phyloP scores from a whole-genome alignment of 2,113 vertebrate genomes.

The Aspidoscelis tigris region DNA sequence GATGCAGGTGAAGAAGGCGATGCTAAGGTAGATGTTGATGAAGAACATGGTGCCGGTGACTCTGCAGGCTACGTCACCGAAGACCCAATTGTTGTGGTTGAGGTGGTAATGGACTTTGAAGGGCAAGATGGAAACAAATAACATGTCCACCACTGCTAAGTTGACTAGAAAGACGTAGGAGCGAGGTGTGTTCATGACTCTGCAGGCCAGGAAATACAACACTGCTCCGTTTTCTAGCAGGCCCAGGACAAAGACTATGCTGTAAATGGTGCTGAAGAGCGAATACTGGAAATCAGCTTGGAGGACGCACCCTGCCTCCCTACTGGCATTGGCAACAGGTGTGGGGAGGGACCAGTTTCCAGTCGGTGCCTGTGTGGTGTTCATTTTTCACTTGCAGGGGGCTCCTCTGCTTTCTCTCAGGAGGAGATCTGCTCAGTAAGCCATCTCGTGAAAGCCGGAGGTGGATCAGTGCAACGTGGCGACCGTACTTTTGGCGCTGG shows the following conservation, averaged over 20 bases:
- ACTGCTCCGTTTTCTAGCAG: slow-evolving; percentile 76
- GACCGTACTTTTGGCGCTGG: too few relatives aligned
- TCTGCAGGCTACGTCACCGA: slow-evolving; percentile 73
- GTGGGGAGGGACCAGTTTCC: too few relatives aligned
- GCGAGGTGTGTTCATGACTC: slow-evolving; percentile 44
- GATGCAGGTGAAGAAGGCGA: slow-evolving; percentile 82
- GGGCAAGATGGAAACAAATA: slow-evolving; percentile 79
- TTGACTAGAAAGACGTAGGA: slow-evolving; percentile 81
- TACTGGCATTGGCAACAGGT: background rate
- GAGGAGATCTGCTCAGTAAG: background rate
- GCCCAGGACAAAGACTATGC: slow-evolving; percentile 76
- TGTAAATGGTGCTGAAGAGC: slow-evolving; percentile 76
- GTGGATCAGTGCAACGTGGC: too few relatives aligned
- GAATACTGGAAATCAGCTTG: slow-evolving; percentile 77
- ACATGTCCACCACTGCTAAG: slow-evolving; percentile 75
- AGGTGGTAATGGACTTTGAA: slow-evolving; percentile 84
- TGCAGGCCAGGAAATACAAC: slow-evolving; percentile 74
- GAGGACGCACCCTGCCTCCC: background rate
- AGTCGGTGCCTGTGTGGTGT: background rate
- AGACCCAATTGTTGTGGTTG: slow-evolving; percentile 77
- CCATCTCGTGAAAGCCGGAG: too few relatives aligned
- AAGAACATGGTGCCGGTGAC: slow-evolving; percentile 74
- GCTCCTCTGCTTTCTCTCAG: background rate
- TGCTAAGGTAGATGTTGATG: slow-evolving; percentile 81
- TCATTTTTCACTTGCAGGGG: background rate